These are phyloP conservation scores for Epinotia brunnichana DNA, from an alignment of 2,888 invertebrate species.

Conservation along the genomic window DNA sequence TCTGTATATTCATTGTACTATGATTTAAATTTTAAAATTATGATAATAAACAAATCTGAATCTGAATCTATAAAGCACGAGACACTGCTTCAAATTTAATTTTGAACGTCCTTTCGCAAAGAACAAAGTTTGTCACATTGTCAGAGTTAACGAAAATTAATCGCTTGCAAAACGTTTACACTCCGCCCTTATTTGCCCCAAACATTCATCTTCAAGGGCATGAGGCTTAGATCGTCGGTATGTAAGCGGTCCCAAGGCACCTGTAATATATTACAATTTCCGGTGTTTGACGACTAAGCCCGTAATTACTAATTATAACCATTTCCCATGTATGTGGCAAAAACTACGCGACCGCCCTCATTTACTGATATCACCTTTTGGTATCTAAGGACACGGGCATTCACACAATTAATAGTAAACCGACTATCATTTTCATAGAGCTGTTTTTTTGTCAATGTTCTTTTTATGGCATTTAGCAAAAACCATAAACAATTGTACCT, in stretches of 20 bases:
- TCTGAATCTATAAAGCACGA: not conserved
- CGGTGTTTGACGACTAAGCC: conserved; percentile 65
- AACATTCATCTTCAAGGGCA: conserved; percentile 12
- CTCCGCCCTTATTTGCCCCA: not conserved
- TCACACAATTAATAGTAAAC: not conserved
- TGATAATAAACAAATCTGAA: no score
- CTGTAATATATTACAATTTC: conserved; percentile 75
- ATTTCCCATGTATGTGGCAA: conserved; percentile 56
- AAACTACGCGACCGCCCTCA: conserved; percentile 11
- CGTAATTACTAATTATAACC: conserved; percentile 69
- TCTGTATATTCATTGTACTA: no score
- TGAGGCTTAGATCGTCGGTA: not conserved
- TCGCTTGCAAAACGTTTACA: not conserved
- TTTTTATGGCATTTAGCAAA: no score
- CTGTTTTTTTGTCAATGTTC: no score
- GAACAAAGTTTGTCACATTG: not conserved
- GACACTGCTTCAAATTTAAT: not conserved
- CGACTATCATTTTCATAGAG: not conserved
- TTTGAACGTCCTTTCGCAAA: not conserved
- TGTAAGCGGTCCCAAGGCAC: conserved; percentile 53
- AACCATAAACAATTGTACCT: no score
- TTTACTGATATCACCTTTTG: conserved; percentile 30
- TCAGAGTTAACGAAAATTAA: not conserved
- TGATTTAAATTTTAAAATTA: no score
- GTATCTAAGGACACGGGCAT: conserved; percentile 4